These are phyloP conservation scores for Bergia puertoricense DNA, from an alignment of 92 coral and sea anemone species.

Conservation along the genomic window DNA sequence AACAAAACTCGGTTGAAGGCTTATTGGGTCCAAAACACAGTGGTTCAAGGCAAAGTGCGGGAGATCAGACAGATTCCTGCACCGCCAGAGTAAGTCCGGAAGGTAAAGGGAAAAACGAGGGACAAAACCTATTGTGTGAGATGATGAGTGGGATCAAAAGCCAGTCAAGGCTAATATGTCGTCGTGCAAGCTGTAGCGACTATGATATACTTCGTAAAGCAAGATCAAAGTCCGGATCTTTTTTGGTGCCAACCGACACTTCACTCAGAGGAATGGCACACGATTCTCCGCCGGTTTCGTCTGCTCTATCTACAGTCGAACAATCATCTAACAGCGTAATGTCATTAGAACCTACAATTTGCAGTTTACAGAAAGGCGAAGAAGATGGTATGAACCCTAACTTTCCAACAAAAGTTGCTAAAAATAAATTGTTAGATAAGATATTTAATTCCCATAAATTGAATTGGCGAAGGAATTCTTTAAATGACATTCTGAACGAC, in stretches of 20 bases:
- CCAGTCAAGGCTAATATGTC: not conserved
- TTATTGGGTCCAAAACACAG: not conserved
- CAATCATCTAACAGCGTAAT: not conserved
- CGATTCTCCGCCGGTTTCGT: not conserved
- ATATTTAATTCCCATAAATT: not conserved
- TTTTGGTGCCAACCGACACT: not conserved
- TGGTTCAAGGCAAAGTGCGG: not conserved
- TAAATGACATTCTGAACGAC: not conserved
- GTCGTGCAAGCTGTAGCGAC: slow-evolving; percentile 19
- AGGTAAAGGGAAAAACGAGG: not conserved
- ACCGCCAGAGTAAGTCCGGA: not conserved
- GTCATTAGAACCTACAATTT: not conserved
- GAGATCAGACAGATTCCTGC: not conserved
- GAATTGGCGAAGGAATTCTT: not conserved
- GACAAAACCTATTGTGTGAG: not conserved
- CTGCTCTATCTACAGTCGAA: not conserved
- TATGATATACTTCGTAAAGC: not conserved
- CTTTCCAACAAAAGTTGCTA: not conserved
- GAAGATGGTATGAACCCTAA: not conserved
- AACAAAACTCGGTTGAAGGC: not conserved
- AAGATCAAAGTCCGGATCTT: not conserved
- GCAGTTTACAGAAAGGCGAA: not conserved
- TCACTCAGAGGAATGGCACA: not conserved
- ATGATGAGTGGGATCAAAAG: not conserved
- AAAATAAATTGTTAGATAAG: slow-evolving; percentile 5